Evolutionary conservation across 1,140 invertebrate species (phyloP).

Genomic region (Musca domestica): DNA sequence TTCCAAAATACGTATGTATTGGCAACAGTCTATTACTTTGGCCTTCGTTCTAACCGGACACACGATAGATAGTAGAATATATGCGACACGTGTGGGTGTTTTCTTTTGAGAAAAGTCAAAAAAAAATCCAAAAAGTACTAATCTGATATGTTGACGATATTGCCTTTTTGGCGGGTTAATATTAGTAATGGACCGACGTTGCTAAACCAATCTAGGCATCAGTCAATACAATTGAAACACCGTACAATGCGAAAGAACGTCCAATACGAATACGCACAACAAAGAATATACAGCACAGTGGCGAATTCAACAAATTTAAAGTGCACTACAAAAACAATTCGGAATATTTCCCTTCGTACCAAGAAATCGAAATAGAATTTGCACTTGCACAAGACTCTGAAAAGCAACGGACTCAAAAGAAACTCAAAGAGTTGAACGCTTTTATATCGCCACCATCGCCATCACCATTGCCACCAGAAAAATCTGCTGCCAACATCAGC

Average conservation of each 20-base stretch:
- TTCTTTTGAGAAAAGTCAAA: neutral
- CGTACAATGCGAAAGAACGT: neutral
- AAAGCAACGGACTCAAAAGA: conserved; percentile 53
- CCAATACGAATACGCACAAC: neutral
- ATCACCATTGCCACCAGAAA: neutral
- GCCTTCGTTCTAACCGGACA: too few species aligned
- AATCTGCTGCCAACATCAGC: too few species aligned
- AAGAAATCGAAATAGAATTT: conserved; percentile 28
- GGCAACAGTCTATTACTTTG: too few species aligned
- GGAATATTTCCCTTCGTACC: neutral
- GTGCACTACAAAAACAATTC: conserved; percentile 23
- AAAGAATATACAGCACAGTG: neutral
- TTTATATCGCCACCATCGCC: conserved; percentile 46
- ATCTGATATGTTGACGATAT: neutral
- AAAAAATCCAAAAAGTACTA: neutral
- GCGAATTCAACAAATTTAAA: too few species aligned
- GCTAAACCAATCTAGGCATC: conserved; percentile 12
- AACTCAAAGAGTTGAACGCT: conserved; percentile 52
- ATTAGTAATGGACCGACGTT: neutral
- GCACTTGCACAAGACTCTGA: conserved; percentile 52
- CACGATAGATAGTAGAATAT: too few species aligned
- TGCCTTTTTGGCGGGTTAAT: neutral
- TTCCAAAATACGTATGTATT: too few species aligned
- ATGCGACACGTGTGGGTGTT: too few species aligned
- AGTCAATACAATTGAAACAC: neutral